A percentile compares a stretch with the other conserved stretches of the same genome.
These are phyloP conservation scores for Lasioglossum pauxillum DNA, from an alignment of 2,888 invertebrate genomes.

Conservation along the genomic window DNA sequence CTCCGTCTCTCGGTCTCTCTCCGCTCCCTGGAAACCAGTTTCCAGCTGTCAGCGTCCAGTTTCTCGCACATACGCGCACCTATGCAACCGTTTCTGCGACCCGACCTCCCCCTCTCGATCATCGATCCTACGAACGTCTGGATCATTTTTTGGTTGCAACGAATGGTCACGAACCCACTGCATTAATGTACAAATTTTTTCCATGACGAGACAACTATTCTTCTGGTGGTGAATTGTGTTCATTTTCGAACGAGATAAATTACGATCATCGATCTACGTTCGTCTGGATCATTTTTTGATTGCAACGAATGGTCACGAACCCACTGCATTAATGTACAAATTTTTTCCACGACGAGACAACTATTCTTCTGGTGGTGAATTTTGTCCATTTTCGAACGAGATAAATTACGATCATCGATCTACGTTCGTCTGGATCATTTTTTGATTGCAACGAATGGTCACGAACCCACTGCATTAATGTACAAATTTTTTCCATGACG, in stretches of 20 bases:
- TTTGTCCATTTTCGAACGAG: neutral
- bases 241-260: neutral
- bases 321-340: neutral
- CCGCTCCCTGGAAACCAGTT: conserved; percentile 69
- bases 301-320: neutral
- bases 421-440: neutral
- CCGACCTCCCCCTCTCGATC: conserved; percentile 3
- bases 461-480: neutral
- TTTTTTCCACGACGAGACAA: neutral
- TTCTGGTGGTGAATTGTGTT: neutral
- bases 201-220: neutral
- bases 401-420: neutral
- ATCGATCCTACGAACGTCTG: neutral
- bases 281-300: neutral
- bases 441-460: neutral
- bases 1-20: conserved; percentile 12
- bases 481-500: neutral
- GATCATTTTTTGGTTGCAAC: neutral
- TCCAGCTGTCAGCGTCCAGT: conserved; percentile 74
- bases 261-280: neutral
- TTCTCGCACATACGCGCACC: conserved; percentile 49
- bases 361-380: neutral
- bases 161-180: neutral
- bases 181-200: neutral
- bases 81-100: conserved; percentile 35